These are phyloP conservation scores for Pseudonaja textilis DNA, from an alignment of 2,113 vertebrate species.

Conservation along the genomic window DNA sequence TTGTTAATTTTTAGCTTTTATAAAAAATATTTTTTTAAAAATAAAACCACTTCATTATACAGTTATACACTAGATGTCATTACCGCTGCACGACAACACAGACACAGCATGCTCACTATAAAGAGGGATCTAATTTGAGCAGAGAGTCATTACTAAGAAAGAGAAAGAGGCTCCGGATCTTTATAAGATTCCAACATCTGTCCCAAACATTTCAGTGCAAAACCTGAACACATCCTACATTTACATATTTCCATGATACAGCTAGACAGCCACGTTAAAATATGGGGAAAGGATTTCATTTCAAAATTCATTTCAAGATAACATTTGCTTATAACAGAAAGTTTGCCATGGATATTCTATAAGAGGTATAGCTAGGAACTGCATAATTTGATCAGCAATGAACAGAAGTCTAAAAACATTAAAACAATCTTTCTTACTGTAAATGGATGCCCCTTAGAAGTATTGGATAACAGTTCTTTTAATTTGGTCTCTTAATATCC, in stretches of 20 bases:
- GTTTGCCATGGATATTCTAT: slow-evolving; percentile 49
- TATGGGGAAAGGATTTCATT: slow-evolving; percentile 65
- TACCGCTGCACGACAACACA: slow-evolving; percentile 38
- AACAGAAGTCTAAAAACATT: not conserved
- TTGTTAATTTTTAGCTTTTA: not conserved
- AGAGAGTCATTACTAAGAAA: slow-evolving; percentile 54
- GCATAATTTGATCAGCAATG: not conserved
- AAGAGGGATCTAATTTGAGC: slow-evolving; percentile 57
- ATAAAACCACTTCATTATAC: slow-evolving; percentile 21
- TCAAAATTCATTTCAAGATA: slow-evolving; percentile 62
- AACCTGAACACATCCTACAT: slow-evolving; percentile 71
- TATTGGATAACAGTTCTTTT: not conserved
- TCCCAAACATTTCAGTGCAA: slow-evolving; percentile 64
- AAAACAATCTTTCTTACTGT: not conserved
- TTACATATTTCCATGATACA: slow-evolving; percentile 66
- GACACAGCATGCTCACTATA: slow-evolving; percentile 39
- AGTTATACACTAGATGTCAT: slow-evolving; percentile 45
- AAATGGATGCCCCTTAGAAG: not conserved
- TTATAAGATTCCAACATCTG: slow-evolving; percentile 68
- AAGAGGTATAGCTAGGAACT: slow-evolving; percentile 38
- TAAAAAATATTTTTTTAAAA: not conserved
- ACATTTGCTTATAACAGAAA: slow-evolving; percentile 54
- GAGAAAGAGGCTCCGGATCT: slow-evolving; percentile 63
- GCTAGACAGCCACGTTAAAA: slow-evolving; percentile 62
- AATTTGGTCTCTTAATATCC: not conserved